Evolutionary conservation across 2,797 vertebrate genomes (phyloP).

Genomic region (Cyclopterus lumpus): DNA sequence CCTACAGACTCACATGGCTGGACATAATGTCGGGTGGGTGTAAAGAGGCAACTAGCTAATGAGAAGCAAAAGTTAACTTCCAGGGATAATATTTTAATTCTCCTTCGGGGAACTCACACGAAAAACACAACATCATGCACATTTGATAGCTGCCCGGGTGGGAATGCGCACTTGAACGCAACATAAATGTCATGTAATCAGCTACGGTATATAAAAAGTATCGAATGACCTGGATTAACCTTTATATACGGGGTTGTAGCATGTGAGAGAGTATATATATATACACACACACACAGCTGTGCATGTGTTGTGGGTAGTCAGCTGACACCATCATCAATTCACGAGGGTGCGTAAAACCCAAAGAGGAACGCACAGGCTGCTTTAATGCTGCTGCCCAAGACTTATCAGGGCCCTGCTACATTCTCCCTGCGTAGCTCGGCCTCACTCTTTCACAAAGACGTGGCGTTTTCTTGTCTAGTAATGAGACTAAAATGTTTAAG

Average conservation of each 20-base stretch:
- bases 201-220: neutral
- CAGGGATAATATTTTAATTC: neutral
- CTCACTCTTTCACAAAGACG: slow-evolving; percentile 15
- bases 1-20: neutral
- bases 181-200: neutral
- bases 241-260: neutral
- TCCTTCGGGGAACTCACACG: neutral
- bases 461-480: neutral
- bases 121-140: neutral
- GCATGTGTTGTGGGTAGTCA: slow-evolving; percentile 68
- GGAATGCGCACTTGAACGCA: neutral
- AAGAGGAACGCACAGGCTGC: slow-evolving; percentile 58
- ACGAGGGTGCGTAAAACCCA: slow-evolving; percentile 72
- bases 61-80: slow-evolving; percentile 12
- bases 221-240: neutral
- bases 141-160: too few species aligned
- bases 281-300: neutral
- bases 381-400: slow-evolving; percentile 50
- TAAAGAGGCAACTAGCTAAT: slow-evolving; percentile 7
- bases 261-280: too few species aligned
- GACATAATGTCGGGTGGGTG: neutral
- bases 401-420: slow-evolving; percentile 58
- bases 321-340: slow-evolving; percentile 76
- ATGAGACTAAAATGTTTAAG: neutral
- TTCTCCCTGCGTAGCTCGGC: slow-evolving; percentile 47